These are phyloP conservation scores for Cotesia chilonis DNA, from an alignment of 1,140 invertebrate species.

Conservation along the genomic window DNA sequence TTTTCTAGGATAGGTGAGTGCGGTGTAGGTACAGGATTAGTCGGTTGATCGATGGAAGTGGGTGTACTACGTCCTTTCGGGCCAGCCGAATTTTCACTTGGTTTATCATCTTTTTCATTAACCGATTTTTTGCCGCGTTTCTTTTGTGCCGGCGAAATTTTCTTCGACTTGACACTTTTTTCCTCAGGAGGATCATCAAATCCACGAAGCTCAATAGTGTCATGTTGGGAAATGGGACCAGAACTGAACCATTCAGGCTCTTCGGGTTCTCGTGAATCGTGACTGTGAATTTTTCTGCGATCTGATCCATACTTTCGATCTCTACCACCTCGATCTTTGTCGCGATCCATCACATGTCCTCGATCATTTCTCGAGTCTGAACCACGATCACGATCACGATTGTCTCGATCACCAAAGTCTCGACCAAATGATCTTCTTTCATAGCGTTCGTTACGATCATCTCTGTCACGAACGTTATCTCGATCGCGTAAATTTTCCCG, in stretches of 20 bases:
- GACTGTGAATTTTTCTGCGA: slow-evolving; percentile 64
- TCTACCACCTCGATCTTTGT: slow-evolving; percentile 57
- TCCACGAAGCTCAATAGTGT: slow-evolving; percentile 91
- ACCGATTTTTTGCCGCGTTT: slow-evolving; percentile 55
- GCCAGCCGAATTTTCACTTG: slow-evolving; percentile 44
- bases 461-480: slow-evolving; percentile 45
- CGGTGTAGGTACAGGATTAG: slow-evolving; percentile 47
- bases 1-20: slow-evolving; percentile 61
- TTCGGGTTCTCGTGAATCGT: slow-evolving; percentile 63
- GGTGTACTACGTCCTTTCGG: slow-evolving; percentile 61
- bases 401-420: slow-evolving; percentile 62
- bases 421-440: slow-evolving; percentile 69
- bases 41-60: slow-evolving; percentile 54
- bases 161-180: slow-evolving; percentile 62
- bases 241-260: slow-evolving; percentile 83
- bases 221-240: slow-evolving; percentile 87
- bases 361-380: slow-evolving; percentile 44
- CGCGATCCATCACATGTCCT: slow-evolving; percentile 49
- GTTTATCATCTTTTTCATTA: slow-evolving; percentile 53
- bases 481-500: slow-evolving; percentile 44
- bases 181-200: slow-evolving; percentile 80
- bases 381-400: slow-evolving; percentile 38
- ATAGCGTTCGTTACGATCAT: slow-evolving; percentile 57
- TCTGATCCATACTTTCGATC: slow-evolving; percentile 62
- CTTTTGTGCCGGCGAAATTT: slow-evolving; percentile 60